Percentiles rank a stretch among this genome's conserved stretches.
Conservation (phyloP, 1,140 invertebrate genomes). For the Anoplophora glabripennis region DNA sequence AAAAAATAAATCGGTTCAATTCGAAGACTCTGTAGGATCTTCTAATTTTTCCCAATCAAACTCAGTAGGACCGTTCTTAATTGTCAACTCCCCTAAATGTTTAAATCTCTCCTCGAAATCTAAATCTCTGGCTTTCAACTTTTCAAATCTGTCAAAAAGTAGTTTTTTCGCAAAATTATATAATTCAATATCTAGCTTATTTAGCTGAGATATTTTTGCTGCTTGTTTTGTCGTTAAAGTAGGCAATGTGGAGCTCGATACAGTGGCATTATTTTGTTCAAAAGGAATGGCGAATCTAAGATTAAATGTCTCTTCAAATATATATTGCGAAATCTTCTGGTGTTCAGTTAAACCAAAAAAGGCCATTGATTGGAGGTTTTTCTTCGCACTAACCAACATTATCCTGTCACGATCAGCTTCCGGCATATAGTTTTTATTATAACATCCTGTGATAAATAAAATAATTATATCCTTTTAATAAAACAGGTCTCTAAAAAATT, state of each 20-base stretch:
- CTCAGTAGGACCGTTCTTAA: constrained; percentile 68
- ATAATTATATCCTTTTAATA: no score
- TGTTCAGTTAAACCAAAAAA: constrained; percentile 97
- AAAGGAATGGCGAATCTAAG: constrained; percentile 85
- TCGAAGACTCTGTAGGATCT: constrained; percentile 11
- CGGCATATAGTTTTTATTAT: constrained; percentile 78
- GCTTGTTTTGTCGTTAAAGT: constrained; percentile 71
- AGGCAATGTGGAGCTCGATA: constrained; percentile 73
- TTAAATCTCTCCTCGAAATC: constrained; percentile 78
- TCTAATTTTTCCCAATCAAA: constrained; percentile 75
- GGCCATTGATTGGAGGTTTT: constrained; percentile 90
- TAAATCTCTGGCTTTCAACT: constrained; percentile 71
- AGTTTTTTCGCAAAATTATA: constrained; percentile 92
- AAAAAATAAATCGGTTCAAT: background rate
- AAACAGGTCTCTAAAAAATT: no score
- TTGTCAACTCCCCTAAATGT: constrained; percentile 72
- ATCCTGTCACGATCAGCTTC: constrained; percentile 69
- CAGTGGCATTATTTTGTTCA: constrained; percentile 85
- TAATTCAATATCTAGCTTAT: constrained; percentile 87
- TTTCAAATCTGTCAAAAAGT: constrained; percentile 81
- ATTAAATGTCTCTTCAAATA: constrained; percentile 97
- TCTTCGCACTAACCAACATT: constrained; percentile 91
- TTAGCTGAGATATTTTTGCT: constrained; percentile 73
- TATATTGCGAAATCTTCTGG: constrained; percentile 85
- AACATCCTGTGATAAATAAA: constrained; percentile 64